These are phyloP conservation scores for Coenonympha glycerion DNA, from an alignment of 2,888 invertebrate species.

Conservation along the genomic window DNA sequence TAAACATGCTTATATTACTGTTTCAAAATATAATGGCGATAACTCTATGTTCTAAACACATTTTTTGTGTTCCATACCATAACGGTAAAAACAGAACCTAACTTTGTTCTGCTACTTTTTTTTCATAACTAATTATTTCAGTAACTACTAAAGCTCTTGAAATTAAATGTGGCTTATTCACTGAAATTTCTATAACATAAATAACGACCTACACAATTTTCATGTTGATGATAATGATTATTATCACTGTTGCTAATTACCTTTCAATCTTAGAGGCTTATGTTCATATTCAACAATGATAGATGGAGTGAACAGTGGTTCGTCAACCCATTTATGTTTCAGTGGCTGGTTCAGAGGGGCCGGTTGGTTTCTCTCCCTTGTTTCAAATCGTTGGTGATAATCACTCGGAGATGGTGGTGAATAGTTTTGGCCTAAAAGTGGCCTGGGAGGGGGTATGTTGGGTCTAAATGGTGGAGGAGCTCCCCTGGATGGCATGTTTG, in stretches of 20 bases:
- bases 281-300: slow-evolving; percentile 84
- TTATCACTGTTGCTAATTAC: slow-evolving; percentile 48
- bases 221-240: not conserved
- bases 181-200: too few species aligned
- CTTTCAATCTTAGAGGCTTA: slow-evolving; percentile 73
- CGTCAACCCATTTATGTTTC: slow-evolving; percentile 55
- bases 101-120: not conserved
- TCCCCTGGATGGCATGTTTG: slow-evolving; percentile 25
- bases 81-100: too few species aligned
- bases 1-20: not conserved
- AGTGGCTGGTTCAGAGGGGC: slow-evolving; percentile 28
- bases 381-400: slow-evolving; percentile 30
- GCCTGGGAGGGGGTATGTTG: slow-evolving; percentile 33
- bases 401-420: slow-evolving; percentile 33
- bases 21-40: not conserved
- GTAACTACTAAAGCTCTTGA: too few species aligned
- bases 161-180: too few species aligned
- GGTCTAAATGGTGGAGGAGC: slow-evolving; percentile 28
- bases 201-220: too few species aligned
- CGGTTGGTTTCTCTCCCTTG: slow-evolving; percentile 21
- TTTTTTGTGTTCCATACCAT: too few species aligned
- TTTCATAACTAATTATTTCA: not conserved
- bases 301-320: slow-evolving; percentile 71
- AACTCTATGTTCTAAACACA: not conserved
- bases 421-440: slow-evolving; percentile 35